A percentile compares a stretch with the other conserved stretches of the same genome.
These are phyloP conservation scores for Tipula unca DNA, from an alignment of 2,888 invertebrate species.

Conservation along the genomic window DNA sequence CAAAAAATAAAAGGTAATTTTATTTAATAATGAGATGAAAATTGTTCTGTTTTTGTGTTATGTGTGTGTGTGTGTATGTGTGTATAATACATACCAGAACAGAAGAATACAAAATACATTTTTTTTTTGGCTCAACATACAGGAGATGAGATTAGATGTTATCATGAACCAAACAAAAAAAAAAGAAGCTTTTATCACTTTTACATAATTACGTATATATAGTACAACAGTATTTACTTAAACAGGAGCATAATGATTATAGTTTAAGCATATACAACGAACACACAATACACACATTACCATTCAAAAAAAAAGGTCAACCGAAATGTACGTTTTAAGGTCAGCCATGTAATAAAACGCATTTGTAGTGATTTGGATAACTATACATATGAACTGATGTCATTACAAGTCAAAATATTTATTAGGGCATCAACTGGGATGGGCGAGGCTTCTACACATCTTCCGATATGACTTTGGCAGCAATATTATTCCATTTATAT, in stretches of 20 bases:
- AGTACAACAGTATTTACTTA: not conserved
- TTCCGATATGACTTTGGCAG: too few species aligned
- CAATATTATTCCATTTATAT: too few species aligned
- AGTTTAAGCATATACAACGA: not conserved
- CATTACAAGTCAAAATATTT: too few species aligned
- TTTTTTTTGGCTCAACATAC: not conserved
- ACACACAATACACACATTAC: not conserved
- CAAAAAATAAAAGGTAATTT: not conserved
- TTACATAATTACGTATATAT: not conserved
- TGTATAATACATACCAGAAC: not conserved
- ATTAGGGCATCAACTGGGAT: too few species aligned
- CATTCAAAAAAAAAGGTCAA: not conserved
- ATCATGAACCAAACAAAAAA: not conserved
- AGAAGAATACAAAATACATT: not conserved
- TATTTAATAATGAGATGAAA: conserved; percentile 8
- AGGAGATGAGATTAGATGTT: not conserved
- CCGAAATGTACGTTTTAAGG: not conserved
- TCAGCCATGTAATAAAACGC: not conserved
- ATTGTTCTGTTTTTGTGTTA: not conserved
- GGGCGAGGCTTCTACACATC: too few species aligned
- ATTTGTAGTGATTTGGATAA: not conserved
- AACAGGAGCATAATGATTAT: not conserved
- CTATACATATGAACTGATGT: not conserved
- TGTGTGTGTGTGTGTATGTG: not conserved
- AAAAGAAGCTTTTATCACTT: not conserved